Conservation (phyloP, 2,888 invertebrate genomes). For the Ptilodon capucinus region DNA sequence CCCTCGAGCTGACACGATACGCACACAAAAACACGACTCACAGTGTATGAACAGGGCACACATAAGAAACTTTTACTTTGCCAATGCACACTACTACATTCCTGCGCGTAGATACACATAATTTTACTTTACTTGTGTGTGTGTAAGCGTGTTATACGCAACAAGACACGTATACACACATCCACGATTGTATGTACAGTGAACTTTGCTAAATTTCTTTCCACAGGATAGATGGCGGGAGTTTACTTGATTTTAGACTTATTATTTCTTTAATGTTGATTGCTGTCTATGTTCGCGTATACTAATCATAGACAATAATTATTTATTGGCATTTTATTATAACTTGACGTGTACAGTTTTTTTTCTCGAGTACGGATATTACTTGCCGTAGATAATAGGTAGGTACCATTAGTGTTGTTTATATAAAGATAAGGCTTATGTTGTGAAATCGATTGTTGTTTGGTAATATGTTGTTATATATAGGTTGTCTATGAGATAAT, state of each 20-base stretch:
- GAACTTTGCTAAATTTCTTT: constrained; percentile 29
- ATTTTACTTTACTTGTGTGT: constrained; percentile 27
- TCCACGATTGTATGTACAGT: constrained; percentile 17
- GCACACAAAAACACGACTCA: constrained; percentile 30
- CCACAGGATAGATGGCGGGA: constrained; percentile 59
- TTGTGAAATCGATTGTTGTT: constrained; percentile 32
- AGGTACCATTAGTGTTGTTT: neutral
- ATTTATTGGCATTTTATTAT: neutral
- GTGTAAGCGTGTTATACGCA: constrained; percentile 35
- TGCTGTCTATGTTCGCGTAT: neutral
- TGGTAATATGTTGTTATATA: constrained; percentile 15
- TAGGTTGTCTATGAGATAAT: no score
- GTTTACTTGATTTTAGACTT: constrained; percentile 12
- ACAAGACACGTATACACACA: constrained; percentile 36
- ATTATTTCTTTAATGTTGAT: neutral
- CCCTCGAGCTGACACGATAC: constrained; percentile 36
- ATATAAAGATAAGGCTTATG: constrained; percentile 4
- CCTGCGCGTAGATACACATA: constrained; percentile 30
- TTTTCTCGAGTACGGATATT: no score
- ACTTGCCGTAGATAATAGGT: no score
- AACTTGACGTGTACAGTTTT: no score
- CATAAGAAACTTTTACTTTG: constrained; percentile 36
- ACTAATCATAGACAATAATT: constrained; percentile 1
- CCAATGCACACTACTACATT: constrained; percentile 26
- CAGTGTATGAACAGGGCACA: constrained; percentile 38